Evolutionary conservation across 2,113 vertebrate species (phyloP).

Genomic region (Struthidea cinerea): DNA sequence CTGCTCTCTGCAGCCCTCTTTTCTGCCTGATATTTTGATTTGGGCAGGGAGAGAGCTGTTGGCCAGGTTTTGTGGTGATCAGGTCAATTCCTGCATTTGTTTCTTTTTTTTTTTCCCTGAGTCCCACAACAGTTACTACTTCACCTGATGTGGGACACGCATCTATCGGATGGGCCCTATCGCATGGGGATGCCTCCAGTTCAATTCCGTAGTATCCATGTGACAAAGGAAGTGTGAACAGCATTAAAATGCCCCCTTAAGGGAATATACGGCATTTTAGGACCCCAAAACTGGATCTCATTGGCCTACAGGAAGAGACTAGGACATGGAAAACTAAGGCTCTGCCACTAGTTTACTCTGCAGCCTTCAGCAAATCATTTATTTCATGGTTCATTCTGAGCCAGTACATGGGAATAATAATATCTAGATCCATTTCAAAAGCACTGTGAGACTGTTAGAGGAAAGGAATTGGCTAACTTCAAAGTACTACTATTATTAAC

Average conservation of each 20-base stretch:
- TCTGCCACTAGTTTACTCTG: not conserved
- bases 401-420: not conserved
- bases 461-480: slow-evolving; percentile 38
- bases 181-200: not conserved
- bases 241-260: not conserved
- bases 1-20: not conserved
- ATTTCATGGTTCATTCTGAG: not conserved
- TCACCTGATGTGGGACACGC: accelerated
- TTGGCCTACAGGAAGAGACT: not conserved
- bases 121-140: not conserved
- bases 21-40: not conserved
- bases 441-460: not conserved
- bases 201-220: not conserved
- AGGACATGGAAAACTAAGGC: not conserved
- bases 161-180: not conserved
- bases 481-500: slow-evolving; percentile 24
- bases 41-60: not conserved
- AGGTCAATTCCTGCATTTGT: not conserved
- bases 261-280: not conserved
- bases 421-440: slow-evolving; percentile 7
- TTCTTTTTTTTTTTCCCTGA: accelerated
- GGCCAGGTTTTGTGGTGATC: not conserved
- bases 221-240: not conserved
- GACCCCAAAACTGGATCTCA: not conserved
- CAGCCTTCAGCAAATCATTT: not conserved